These are phyloP conservation scores for Melanerpes aurifrons DNA, from an alignment of 2,113 vertebrate species.

Conservation along the genomic window DNA sequence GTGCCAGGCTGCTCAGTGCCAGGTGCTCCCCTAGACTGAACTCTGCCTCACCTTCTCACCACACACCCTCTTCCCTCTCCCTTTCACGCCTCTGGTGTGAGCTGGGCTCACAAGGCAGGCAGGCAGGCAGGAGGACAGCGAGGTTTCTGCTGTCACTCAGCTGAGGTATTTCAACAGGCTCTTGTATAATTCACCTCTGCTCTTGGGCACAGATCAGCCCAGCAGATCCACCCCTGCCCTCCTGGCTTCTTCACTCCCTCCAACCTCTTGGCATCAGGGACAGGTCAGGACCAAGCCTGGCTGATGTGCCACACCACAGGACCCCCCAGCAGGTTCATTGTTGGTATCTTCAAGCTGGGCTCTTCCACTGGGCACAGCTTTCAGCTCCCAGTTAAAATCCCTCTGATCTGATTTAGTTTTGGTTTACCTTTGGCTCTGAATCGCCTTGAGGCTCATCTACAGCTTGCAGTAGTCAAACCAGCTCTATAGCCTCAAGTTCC, in stretches of 20 bases:
- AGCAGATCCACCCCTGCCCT: rapidly evolving
- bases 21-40: background rate
- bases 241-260: background rate
- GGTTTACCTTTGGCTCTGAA: background rate
- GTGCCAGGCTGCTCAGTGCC: background rate
- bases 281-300: rapidly evolving
- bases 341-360: background rate
- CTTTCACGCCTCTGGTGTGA: background rate
- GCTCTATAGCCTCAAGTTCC: background rate
- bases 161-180: background rate
- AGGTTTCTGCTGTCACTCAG: background rate
- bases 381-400: rapidly evolving
- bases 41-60: background rate
- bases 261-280: background rate
- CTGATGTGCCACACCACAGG: background rate
- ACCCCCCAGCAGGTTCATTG: rapidly evolving
- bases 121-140: background rate
- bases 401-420: background rate
- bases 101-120: background rate
- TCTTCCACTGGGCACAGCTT: background rate
- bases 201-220: background rate
- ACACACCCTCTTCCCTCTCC: background rate
- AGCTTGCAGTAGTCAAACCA: background rate
- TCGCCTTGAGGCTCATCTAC: background rate
- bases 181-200: background rate